phyloP scores from a whole-genome alignment of 2,888 invertebrate species.

The Phymatocera aterrima region DNA sequence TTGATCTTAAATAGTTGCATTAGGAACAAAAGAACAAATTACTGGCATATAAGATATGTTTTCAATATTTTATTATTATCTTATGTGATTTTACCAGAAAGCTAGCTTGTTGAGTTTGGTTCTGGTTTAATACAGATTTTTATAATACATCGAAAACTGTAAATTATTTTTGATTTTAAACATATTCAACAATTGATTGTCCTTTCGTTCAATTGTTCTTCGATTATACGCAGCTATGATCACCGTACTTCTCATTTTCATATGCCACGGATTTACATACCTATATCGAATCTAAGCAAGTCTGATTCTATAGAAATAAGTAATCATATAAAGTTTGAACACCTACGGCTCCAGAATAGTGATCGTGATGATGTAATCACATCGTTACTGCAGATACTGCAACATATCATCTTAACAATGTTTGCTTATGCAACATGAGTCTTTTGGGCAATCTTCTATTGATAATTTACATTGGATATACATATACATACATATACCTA shows the following conservation, averaged over 20 bases:
- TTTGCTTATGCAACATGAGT: conserved; percentile 53
- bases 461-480: conserved; percentile 24
- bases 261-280: conserved; percentile 13
- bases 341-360: conserved; percentile 31
- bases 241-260: not conserved
- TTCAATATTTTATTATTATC: conserved; percentile 34
- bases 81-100: conserved; percentile 26
- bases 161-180: not conserved
- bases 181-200: not conserved
- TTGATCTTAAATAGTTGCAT: conserved; percentile 34
- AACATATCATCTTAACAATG: conserved; percentile 67
- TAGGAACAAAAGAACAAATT: conserved; percentile 31
- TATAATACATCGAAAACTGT: not conserved
- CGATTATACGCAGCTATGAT: not conserved
- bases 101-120: conserved; percentile 1
- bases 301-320: conserved; percentile 35
- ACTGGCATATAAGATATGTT: conserved; percentile 42
- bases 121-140: not conserved
- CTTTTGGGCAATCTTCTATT: conserved; percentile 30
- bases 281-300: conserved; percentile 25
- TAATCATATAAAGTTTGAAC: conserved; percentile 35
- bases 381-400: conserved; percentile 66
- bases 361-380: conserved; percentile 59
- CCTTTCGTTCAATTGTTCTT: not conserved
- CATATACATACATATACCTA: conserved; percentile 47